Percentiles rank a stretch among this genome's conserved stretches.
These are phyloP conservation scores for Pemphredon lugubris DNA, from an alignment of 2,888 invertebrate genomes.

Conservation along the genomic window DNA sequence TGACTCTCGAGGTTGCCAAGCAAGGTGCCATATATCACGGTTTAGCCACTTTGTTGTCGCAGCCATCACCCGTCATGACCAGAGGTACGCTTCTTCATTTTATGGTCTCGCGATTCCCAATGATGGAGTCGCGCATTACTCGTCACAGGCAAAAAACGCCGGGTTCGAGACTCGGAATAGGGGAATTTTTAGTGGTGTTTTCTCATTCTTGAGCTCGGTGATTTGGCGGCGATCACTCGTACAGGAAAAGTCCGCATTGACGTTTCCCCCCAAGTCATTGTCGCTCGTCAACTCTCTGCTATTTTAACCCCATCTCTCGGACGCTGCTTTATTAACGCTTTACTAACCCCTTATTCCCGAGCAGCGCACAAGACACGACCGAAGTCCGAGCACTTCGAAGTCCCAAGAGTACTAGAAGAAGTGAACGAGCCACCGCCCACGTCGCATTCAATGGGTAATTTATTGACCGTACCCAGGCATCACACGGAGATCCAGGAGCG, in stretches of 20 bases:
- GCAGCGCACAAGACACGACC: conserved; percentile 78
- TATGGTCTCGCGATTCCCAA: no score
- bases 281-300: neutral
- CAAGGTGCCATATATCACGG: conserved; percentile 99
- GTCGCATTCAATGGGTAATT: conserved; percentile 79
- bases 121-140: no score
- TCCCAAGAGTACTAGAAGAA: conserved; percentile 66
- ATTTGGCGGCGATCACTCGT: no score
- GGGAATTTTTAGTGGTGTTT: no score
- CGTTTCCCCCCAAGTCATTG: no score
- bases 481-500: conserved; percentile 71
- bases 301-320: neutral
- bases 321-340: conserved; percentile 71
- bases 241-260: no score
- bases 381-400: conserved; percentile 79
- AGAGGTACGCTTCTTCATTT: conserved; percentile 84
- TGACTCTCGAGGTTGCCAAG: conserved; percentile 97
- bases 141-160: no score
- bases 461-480: conserved; percentile 74
- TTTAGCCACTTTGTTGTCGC: conserved; percentile 94
- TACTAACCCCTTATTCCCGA: conserved; percentile 56
- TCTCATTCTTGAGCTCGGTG: no score
- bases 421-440: conserved; percentile 72
- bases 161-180: no score
- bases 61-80: conserved; percentile 92